Evolutionary conservation across 1,140 invertebrate genomes (phyloP).

Genomic region (Neodiprion pinetum): DNA sequence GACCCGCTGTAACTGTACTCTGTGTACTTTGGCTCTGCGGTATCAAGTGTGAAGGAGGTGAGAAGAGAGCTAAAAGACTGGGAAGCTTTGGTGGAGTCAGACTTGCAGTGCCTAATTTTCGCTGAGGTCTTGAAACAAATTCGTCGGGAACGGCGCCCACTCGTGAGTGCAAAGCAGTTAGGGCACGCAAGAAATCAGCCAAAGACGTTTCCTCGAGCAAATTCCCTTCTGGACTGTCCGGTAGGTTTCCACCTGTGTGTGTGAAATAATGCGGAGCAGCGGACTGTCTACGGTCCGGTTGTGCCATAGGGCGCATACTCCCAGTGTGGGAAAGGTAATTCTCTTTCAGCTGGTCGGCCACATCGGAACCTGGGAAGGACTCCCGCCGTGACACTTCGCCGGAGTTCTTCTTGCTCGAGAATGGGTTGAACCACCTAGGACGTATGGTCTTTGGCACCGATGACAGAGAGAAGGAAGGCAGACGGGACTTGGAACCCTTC

Average conservation of each 20-base stretch:
- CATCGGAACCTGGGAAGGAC: not conserved
- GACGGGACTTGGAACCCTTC: constrained; percentile 48
- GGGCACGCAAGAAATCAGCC: constrained; percentile 74
- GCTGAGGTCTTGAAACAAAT: constrained; percentile 47
- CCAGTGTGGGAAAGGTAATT: constrained; percentile 23
- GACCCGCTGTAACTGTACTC: constrained; percentile 37
- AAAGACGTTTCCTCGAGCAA: constrained; percentile 79
- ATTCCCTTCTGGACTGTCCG: constrained; percentile 52
- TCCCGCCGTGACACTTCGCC: constrained; percentile 18
- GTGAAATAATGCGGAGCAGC: constrained; percentile 42
- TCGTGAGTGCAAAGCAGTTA: constrained; percentile 68
- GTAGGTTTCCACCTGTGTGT: constrained; percentile 42
- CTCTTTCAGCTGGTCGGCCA: constrained; percentile 20
- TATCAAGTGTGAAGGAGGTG: constrained; percentile 34
- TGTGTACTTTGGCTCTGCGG: constrained; percentile 44
- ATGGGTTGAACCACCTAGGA: constrained; percentile 51
- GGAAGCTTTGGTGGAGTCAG: constrained; percentile 58
- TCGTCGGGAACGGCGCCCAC: constrained; percentile 48
- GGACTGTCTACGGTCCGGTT: constrained; percentile 25
- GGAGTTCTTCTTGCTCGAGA: constrained; percentile 45
- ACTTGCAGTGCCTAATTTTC: constrained; percentile 66
- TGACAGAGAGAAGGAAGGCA: constrained; percentile 46
- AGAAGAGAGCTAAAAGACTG: constrained; percentile 56
- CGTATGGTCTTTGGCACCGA: constrained; percentile 43
- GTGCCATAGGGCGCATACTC: constrained; percentile 23